Percentiles rank a stretch among this genome's conserved stretches.
Conservation (phyloP, 1,140 invertebrate genomes). For the Brachionus paranguensis region DNA sequence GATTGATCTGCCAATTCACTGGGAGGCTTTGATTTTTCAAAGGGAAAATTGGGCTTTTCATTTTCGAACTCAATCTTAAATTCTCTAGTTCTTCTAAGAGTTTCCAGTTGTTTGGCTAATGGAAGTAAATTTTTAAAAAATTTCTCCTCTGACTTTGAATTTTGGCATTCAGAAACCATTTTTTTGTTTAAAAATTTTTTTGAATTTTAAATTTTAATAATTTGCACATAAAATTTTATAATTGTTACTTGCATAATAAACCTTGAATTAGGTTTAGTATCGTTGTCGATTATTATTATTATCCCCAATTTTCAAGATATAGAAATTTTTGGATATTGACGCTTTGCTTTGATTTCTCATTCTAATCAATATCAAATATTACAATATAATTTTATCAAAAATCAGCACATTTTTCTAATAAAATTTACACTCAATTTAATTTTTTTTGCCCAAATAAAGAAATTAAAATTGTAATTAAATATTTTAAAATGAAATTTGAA, state of each 20-base stretch:
- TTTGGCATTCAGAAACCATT: neutral
- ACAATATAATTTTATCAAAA: no score
- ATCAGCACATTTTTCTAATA: no score
- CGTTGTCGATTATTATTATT: neutral
- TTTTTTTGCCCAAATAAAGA: no score
- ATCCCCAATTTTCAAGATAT: no score
- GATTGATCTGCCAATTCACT: neutral
- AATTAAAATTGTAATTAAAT: no score
- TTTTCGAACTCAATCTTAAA: neutral
- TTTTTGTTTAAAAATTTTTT: neutral
- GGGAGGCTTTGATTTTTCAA: neutral
- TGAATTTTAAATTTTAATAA: neutral
- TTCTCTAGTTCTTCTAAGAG: neutral
- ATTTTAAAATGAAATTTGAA: no score
- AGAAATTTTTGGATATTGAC: no score
- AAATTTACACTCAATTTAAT: no score
- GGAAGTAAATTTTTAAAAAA: conserved; percentile 24
- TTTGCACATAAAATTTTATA: neutral
- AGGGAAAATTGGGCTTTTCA: neutral
- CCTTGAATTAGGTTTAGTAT: neutral
- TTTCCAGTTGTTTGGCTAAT: neutral
- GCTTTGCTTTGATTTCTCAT: no score
- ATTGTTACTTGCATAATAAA: neutral
- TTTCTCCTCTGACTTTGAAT: neutral
- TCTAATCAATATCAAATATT: no score